Percentiles rank a stretch among this genome's conserved stretches.
Evolutionary conservation across 2,888 invertebrate species (phyloP).

Genomic region (Idaea aversata): DNA sequence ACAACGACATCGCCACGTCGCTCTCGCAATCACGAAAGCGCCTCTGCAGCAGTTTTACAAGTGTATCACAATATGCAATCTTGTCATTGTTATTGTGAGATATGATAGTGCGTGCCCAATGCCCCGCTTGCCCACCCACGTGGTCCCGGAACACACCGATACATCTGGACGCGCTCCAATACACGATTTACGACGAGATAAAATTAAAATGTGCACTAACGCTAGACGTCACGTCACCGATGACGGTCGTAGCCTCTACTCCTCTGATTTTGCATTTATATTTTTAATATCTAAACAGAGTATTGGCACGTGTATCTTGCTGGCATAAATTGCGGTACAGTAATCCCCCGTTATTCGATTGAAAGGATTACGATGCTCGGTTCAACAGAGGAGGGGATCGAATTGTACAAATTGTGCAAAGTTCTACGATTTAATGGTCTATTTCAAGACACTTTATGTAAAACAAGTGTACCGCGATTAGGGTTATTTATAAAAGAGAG

Average conservation of each 20-base stretch:
- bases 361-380: slow-evolving; percentile 67
- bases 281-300: slow-evolving; percentile 15
- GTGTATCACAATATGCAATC: slow-evolving; percentile 39
- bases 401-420: slow-evolving; percentile 61
- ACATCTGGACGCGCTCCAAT: slow-evolving; percentile 65
- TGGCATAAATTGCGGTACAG: slow-evolving; percentile 51
- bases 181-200: slow-evolving; percentile 61
- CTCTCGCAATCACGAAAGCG: slow-evolving; percentile 19
- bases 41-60: slow-evolving; percentile 20
- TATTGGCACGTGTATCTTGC: slow-evolving; percentile 22
- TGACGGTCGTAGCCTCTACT: slow-evolving; percentile 15
- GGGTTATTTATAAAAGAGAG: background rate
- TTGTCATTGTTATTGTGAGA: slow-evolving; percentile 47
- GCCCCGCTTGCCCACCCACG: slow-evolving; percentile 47
- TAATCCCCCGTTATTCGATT: slow-evolving; percentile 62
- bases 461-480: background rate
- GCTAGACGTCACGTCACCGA: slow-evolving; percentile 48
- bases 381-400: slow-evolving; percentile 42
- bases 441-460: background rate
- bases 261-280: background rate
- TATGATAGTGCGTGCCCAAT: slow-evolving; percentile 35
- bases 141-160: slow-evolving; percentile 45
- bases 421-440: slow-evolving; percentile 28
- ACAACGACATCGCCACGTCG: slow-evolving; percentile 18
- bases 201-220: slow-evolving; percentile 58